A percentile compares a stretch with the other conserved stretches of the same genome.
Evolutionary conservation across 1,140 invertebrate species (phyloP).

Genomic region (Chrysoperla carnea): DNA sequence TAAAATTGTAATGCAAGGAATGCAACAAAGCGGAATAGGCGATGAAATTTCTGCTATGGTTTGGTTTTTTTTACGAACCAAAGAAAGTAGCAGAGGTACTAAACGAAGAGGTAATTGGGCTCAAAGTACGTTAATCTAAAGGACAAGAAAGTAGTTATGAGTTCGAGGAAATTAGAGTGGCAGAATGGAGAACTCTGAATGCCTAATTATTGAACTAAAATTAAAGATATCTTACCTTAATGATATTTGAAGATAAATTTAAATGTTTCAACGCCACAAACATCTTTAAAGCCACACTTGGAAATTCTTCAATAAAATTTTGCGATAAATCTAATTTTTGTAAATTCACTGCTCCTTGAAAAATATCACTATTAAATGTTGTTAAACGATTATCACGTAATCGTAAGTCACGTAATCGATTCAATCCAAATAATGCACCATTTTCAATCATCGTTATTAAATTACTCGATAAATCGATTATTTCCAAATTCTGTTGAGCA

Average conservation of each 20-base stretch:
- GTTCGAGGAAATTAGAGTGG: no score
- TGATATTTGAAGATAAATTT: constrained; percentile 68
- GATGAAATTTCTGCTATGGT: no score
- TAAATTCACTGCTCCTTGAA: constrained; percentile 53
- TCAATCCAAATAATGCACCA: constrained; percentile 46
- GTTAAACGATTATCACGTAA: constrained; percentile 56
- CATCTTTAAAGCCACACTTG: constrained; percentile 50
- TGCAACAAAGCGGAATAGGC: no score
- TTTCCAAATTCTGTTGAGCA: constrained; percentile 42
- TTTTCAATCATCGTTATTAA: constrained; percentile 54
- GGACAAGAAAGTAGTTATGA: no score
- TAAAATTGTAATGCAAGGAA: no score
- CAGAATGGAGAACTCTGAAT: no score
- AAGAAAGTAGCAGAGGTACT: no score
- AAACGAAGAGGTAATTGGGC: no score
- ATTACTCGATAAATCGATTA: constrained; percentile 61
- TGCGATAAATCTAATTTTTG: constrained; percentile 64
- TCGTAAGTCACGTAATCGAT: constrained; percentile 44
- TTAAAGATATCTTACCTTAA: no score
- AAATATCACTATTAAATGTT: constrained; percentile 65
- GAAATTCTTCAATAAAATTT: constrained; percentile 70
- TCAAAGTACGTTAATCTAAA: no score
- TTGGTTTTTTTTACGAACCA: no score
- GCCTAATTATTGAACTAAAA: no score
- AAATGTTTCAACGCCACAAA: constrained; percentile 49